phyloP scores from a whole-genome alignment of 2,888 invertebrate species.

The Troglohyphantes excavatus region DNA sequence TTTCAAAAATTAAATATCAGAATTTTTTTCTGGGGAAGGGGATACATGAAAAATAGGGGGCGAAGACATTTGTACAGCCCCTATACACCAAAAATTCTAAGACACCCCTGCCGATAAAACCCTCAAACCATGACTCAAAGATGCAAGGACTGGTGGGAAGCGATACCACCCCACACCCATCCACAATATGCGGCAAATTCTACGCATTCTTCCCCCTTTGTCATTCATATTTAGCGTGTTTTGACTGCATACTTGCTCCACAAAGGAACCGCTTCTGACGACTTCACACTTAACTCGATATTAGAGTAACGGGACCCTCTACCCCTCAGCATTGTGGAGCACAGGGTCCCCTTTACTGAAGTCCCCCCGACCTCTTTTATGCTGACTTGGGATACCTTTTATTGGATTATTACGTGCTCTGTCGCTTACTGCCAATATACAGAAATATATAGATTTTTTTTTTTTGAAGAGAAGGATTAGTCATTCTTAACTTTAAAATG shows the following conservation, averaged over 20 bases:
- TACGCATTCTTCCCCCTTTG: conserved; percentile 58
- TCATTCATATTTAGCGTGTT: conserved; percentile 74
- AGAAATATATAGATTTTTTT: conserved; percentile 39
- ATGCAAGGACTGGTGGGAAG: conserved; percentile 33
- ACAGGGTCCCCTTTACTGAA: background rate
- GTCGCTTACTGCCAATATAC: conserved; percentile 67
- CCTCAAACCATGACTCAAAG: conserved; percentile 9
- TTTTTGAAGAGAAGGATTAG: background rate
- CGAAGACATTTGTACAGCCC: no score
- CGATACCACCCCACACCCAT: conserved; percentile 11
- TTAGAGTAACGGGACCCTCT: conserved; percentile 63
- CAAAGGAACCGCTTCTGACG: conserved; percentile 43
- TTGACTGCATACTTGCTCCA: conserved; percentile 65
- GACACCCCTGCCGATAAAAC: background rate
- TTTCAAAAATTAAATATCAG: no score
- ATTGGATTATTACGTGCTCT: conserved; percentile 60
- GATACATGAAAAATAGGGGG: no score
- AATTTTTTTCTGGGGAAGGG: no score
- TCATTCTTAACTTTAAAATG: conserved; percentile 15
- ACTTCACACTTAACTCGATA: conserved; percentile 58
- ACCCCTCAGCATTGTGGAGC: conserved; percentile 37
- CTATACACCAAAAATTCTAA: no score
- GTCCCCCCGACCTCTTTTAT: conserved; percentile 35
- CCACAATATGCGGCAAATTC: conserved; percentile 42
- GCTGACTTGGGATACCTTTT: conserved; percentile 30